Conservation (phyloP, 64 coral and sea anemone species). For the Porites australiensis region DNA sequence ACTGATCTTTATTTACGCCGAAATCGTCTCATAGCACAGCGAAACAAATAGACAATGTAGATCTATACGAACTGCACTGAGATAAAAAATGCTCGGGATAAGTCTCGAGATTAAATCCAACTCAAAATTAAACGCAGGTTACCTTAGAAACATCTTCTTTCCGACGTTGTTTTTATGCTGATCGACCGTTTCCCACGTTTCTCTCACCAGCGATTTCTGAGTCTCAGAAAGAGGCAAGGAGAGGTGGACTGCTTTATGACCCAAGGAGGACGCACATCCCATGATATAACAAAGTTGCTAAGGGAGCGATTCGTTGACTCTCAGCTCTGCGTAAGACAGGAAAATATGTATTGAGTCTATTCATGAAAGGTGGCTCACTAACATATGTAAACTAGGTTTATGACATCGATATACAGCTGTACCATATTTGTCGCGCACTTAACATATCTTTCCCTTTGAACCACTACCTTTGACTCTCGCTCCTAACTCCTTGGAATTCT, state of each 20-base stretch:
- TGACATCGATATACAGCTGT: not conserved
- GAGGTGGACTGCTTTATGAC: not conserved
- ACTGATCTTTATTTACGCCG: too few species aligned
- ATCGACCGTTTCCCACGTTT: slow-evolving; percentile 88
- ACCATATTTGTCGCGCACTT: not conserved
- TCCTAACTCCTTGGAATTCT: not conserved
- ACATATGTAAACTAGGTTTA: not conserved
- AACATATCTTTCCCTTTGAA: not conserved
- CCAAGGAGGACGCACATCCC: slow-evolving; percentile 21
- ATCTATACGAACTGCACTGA: too few species aligned
- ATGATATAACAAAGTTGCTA: not conserved
- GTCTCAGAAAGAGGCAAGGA: slow-evolving; percentile 62
- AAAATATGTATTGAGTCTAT: not conserved
- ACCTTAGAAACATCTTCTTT: slow-evolving; percentile 87
- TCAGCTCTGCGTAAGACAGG: not conserved
- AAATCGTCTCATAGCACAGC: too few species aligned
- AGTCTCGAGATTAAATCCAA: too few species aligned
- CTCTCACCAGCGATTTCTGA: slow-evolving; percentile 83
- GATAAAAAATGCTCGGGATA: too few species aligned
- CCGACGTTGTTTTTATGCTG: slow-evolving; percentile 70
- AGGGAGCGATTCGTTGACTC: too few species aligned
- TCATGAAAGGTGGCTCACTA: not conserved
- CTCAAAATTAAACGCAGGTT: not conserved
- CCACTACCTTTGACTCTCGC: not conserved
- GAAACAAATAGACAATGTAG: too few species aligned